phyloP scores from a whole-genome alignment of 2,888 invertebrate species.

The Tetrapedia diversipes region DNA sequence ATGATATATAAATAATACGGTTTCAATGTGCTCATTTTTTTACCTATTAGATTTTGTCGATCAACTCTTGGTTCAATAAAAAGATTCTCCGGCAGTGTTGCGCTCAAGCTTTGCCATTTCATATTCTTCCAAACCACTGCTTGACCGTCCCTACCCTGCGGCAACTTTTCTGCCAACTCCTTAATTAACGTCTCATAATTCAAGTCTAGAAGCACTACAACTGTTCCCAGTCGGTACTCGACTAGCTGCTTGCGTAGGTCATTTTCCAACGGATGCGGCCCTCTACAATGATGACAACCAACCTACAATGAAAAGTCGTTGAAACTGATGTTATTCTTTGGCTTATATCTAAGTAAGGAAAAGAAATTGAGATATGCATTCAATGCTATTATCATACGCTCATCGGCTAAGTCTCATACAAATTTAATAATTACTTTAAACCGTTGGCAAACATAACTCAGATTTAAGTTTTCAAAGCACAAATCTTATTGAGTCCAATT shows the following conservation, averaged over 20 bases:
- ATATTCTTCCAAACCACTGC: constrained; percentile 77
- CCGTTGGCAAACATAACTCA: too few relatives aligned
- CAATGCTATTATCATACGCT: not conserved
- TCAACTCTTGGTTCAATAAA: constrained; percentile 72
- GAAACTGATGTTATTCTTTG: not conserved
- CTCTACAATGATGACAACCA: constrained; percentile 81
- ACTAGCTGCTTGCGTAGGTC: constrained; percentile 76
- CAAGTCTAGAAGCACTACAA: constrained; percentile 75
- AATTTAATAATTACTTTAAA: too few relatives aligned
- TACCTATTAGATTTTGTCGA: constrained; percentile 80
- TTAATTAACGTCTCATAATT: constrained; percentile 68
- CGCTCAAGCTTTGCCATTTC: constrained; percentile 41
- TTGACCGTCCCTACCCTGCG: constrained; percentile 77
- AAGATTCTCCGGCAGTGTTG: constrained; percentile 73
- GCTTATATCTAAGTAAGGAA: not conserved
- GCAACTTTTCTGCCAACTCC: constrained; percentile 73
- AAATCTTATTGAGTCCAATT: too few relatives aligned
- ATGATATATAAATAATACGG: constrained; percentile 32
- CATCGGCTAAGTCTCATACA: not conserved
- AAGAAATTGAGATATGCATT: not conserved
- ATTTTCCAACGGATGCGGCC: constrained; percentile 73
- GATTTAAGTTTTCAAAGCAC: too few relatives aligned
- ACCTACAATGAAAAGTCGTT: constrained; percentile 65
- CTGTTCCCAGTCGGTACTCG: constrained; percentile 75
- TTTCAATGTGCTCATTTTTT: constrained; percentile 28